Percentiles rank a stretch among this genome's conserved stretches.
Evolutionary conservation across 2,888 invertebrate species (phyloP).

Genomic region (Polydrusus cervinus): DNA sequence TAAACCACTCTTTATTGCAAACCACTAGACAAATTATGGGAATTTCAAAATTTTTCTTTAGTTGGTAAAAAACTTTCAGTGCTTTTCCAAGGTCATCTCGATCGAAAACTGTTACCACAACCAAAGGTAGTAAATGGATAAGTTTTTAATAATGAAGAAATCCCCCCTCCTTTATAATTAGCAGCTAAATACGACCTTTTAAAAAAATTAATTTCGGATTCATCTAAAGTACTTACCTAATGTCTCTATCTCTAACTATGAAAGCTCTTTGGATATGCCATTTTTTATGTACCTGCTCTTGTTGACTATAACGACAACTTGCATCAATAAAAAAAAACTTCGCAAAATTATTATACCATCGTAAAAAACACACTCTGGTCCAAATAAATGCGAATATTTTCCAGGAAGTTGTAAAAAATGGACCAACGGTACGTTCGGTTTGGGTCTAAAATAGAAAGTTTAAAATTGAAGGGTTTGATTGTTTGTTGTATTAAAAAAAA

Average conservation of each 20-base stretch:
- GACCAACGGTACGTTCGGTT: conserved; percentile 16
- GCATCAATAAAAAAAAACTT: conserved; percentile 33
- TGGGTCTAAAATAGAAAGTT: conserved; percentile 31
- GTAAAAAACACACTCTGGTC: conserved; percentile 25
- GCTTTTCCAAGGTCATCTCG: no score
- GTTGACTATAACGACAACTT: conserved; percentile 19
- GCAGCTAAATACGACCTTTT: no score
- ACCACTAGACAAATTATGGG: no score
- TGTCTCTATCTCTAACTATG: conserved; percentile 6
- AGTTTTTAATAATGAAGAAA: no score
- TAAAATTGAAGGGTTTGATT: background rate
- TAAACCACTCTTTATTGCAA: no score
- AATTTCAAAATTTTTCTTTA: no score
- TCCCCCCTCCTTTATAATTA: no score
- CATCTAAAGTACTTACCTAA: no score
- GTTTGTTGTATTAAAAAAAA: background rate
- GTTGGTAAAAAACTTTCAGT: no score
- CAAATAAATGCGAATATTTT: conserved; percentile 35
- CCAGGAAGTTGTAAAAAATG: conserved; percentile 36
- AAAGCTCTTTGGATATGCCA: conserved; percentile 6
- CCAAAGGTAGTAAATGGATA: no score
- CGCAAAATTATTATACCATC: conserved; percentile 38
- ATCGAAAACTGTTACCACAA: no score
- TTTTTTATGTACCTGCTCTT: conserved; percentile 29
- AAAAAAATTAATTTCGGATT: no score